Evolutionary conservation across 2,113 vertebrate species (phyloP).

Genomic region (Mobula birostris): DNA sequence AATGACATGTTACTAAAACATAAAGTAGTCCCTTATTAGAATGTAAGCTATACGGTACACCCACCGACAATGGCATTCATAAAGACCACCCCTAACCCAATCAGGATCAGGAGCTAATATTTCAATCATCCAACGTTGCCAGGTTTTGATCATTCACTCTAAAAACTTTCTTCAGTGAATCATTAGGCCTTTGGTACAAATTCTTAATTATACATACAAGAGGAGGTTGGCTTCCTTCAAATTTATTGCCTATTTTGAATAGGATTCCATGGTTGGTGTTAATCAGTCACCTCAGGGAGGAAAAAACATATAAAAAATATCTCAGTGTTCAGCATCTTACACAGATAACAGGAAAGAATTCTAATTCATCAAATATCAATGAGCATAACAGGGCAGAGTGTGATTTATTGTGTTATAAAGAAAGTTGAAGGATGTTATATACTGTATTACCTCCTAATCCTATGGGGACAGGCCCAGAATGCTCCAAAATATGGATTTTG

Average conservation of each 20-base stretch:
- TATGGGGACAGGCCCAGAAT: constrained; percentile 20
- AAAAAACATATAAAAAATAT: constrained; percentile 1
- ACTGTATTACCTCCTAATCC: constrained; percentile 1
- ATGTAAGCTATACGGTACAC: no score
- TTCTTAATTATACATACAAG: neutral
- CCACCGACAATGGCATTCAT: neutral
- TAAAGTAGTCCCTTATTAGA: no score
- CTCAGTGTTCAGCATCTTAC: constrained; percentile 19
- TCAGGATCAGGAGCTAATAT: neutral
- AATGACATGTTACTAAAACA: no score
- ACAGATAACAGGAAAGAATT: constrained; percentile 20
- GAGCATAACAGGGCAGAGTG: constrained; percentile 19
- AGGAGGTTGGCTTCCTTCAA: constrained; percentile 7
- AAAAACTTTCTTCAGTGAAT: neutral
- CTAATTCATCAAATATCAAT: constrained; percentile 27
- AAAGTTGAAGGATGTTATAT: constrained; percentile 29
- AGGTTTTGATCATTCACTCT: neutral
- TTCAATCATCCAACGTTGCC: neutral
- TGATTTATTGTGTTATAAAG: constrained; percentile 20
- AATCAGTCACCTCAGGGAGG: neutral
- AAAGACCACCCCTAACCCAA: neutral
- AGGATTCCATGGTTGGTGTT: neutral
- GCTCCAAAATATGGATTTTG: neutral
- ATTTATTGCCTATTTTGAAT: constrained; percentile 30
- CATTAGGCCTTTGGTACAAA: neutral